phyloP scores from a whole-genome alignment of 2,113 vertebrate species.

The Strix aluco region DNA sequence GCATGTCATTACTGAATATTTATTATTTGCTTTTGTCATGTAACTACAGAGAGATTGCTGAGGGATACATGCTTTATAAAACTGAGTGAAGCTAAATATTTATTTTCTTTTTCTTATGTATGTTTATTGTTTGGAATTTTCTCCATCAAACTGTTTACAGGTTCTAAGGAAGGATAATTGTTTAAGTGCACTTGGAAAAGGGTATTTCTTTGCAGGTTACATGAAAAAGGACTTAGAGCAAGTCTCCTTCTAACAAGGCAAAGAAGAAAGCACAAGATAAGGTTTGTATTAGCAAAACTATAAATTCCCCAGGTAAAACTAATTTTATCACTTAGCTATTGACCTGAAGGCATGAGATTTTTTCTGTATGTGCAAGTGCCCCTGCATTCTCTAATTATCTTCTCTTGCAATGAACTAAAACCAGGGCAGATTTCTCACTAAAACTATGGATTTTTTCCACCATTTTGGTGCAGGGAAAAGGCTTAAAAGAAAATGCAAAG shows the following conservation, averaged over 20 bases:
- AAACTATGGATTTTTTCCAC: not conserved
- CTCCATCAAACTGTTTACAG: not conserved
- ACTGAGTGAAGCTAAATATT: not conserved
- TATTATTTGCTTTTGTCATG: not conserved
- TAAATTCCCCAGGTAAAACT: not conserved
- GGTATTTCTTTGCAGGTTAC: not conserved
- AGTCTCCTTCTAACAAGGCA: not conserved
- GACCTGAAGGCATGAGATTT: not conserved
- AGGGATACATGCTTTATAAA: not conserved
- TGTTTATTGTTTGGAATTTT: not conserved
- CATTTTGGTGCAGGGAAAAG: not conserved
- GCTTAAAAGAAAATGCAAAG: not conserved
- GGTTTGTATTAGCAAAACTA: not conserved
- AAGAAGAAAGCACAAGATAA: not conserved
- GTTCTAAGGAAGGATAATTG: not conserved
- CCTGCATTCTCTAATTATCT: not conserved
- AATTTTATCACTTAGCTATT: not conserved
- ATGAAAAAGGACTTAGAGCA: not conserved
- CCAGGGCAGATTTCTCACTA: not conserved
- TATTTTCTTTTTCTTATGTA: not conserved
- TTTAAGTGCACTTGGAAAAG: not conserved
- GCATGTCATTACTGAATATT: not conserved
- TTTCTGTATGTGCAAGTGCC: not conserved
- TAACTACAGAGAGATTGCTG: not conserved
- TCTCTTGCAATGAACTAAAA: not conserved